phyloP scores from a whole-genome alignment of 1,140 invertebrate species.

The Myzus persicae region DNA sequence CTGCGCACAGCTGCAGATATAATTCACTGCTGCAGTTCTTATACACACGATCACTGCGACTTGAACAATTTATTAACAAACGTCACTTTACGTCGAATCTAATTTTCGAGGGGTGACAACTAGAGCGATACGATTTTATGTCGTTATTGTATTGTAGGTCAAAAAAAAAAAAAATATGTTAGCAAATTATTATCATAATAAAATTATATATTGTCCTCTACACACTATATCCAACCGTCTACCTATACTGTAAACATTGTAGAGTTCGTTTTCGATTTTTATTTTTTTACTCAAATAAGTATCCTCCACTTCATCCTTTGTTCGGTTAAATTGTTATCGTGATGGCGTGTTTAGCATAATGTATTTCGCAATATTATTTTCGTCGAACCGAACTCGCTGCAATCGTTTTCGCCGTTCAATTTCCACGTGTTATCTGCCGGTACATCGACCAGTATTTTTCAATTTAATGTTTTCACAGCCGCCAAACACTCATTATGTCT shows the following conservation, averaged over 20 bases:
- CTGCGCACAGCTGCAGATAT: too few relatives aligned
- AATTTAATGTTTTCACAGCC: neutral
- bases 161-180: neutral
- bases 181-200: neutral
- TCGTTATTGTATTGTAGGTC: too few relatives aligned
- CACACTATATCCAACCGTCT: neutral
- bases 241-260: neutral
- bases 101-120: neutral
- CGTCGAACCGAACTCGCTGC: neutral
- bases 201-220: neutral
- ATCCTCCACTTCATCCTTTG: neutral
- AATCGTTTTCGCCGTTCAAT: neutral
- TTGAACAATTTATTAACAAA: neutral
- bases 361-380: neutral
- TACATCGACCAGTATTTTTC: neutral
- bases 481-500: neutral
- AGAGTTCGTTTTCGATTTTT: neutral
- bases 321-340: neutral
- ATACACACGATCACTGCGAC: too few relatives aligned
- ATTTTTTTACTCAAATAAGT: neutral
- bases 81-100: neutral
- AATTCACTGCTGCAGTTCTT: too few relatives aligned
- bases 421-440: neutral
- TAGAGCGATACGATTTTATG: neutral
- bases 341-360: neutral